Conservation (phyloP, 2,113 vertebrate species). For the Orientallactaga bullata region DNA sequence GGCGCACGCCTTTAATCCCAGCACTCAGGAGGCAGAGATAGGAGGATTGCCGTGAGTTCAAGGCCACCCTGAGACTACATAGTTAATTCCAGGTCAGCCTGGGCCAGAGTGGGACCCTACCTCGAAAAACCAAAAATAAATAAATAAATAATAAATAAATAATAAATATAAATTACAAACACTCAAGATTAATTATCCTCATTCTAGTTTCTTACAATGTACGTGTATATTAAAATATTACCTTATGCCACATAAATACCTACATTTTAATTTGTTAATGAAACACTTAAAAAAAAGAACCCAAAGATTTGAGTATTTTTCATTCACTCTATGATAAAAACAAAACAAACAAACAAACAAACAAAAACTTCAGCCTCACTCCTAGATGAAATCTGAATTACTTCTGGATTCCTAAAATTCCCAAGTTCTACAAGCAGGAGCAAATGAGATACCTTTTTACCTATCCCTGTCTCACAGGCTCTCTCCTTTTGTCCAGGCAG, state of each 20-base stretch:
- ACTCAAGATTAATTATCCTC: neutral
- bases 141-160: no score
- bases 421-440: neutral
- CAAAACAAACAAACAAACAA: no score
- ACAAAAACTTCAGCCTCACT: neutral
- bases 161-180: no score
- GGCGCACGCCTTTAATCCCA: no score
- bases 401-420: neutral
- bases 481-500: neutral
- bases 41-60: no score
- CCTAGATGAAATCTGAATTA: neutral
- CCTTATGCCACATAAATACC: neutral
- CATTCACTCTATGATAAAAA: neutral
- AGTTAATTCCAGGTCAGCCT: no score
- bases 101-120: no score
- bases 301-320: neutral
- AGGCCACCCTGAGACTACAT: no score
- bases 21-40: no score
- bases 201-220: neutral
- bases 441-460: neutral
- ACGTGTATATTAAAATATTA: neutral
- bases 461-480: neutral
- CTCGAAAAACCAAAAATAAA: no score
- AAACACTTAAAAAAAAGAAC: neutral
- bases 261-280: neutral